Evolutionary conservation across 2,113 vertebrate species (phyloP).

Genomic region (Lophotis ruficrista): DNA sequence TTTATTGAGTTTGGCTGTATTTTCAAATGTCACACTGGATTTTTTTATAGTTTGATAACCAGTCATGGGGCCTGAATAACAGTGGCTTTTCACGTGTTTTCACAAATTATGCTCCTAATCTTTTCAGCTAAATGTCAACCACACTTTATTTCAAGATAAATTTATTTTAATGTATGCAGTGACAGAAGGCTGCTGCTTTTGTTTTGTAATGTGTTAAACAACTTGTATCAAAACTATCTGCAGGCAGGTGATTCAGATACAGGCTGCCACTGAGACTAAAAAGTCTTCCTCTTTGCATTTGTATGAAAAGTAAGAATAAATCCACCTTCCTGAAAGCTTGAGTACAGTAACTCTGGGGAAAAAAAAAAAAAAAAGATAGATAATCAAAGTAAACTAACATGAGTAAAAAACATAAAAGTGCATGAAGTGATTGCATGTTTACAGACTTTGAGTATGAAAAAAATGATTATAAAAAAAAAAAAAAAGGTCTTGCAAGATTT

Average conservation of each 20-base stretch:
- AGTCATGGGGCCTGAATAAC: background rate
- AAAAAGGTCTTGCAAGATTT: background rate
- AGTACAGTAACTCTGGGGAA: background rate
- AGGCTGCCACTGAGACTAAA: background rate
- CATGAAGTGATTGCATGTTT: background rate
- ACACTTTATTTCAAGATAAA: background rate
- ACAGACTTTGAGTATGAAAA: background rate
- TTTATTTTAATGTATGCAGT: background rate
- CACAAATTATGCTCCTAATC: background rate
- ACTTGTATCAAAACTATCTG: background rate
- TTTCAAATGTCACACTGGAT: background rate
- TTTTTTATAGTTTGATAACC: background rate
- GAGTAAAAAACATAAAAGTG: background rate
- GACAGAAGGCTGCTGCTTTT: background rate
- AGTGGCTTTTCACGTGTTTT: background rate
- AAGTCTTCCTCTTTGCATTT: background rate
- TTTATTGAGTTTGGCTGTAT: background rate
- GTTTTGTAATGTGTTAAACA: background rate
- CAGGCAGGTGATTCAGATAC: background rate
- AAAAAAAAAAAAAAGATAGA: background rate
- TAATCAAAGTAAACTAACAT: background rate
- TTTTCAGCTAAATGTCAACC: background rate
- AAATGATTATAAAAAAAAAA: background rate
- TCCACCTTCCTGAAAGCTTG: background rate
- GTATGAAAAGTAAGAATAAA: background rate